Evolutionary conservation across 2,113 vertebrate species (phyloP), one percentile per base, ranked within the genome.

Genomic region (Melanerpes aurifrons): DNA sequence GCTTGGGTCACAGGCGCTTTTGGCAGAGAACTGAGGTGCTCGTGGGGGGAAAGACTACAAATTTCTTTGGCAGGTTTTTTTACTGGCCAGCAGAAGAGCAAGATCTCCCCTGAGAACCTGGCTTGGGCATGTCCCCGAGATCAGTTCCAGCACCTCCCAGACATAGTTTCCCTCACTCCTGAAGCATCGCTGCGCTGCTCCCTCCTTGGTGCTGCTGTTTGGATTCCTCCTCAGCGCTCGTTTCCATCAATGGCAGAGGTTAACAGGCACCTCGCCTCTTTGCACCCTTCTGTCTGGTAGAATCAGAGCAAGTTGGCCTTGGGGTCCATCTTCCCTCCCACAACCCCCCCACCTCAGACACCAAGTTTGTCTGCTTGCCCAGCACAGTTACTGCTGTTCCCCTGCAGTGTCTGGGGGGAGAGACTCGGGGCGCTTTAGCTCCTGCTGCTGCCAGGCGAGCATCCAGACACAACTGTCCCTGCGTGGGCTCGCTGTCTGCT

Each of bases 21-120:
- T 95, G 96, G 94, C 95, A 96, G 95, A 97, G 92, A 94, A 92
- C 59, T 84, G 90, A 95, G 43, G 2, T 91, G 92, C 71, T 93
- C 68, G 3, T 14, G 57, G 89, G 87, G 96, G 95, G 77, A 97
- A 97, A 97, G 97, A 93, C 96, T 93, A 88, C 96, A 53, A 54
- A 94, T 96, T 97, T 96, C 96, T 97, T 96, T 95, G 96, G 97
- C 96, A 96, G 92, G 93, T 95, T 69, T 69, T 86, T 69, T 86
- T 92, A 81, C 75, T 5, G 8, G 80, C 95, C 47, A 31, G 69
- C 94, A 75, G 43, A 90, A 95, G 68, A 94, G 77, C 84, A n/a
- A 83, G 68, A 86, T 90, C 82, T 96, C 79, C 2, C 4, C 80
- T 88, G 82, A 97, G 86, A 61, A 54, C 90, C 89, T 32, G 58